Evolutionary conservation across 2,113 vertebrate genomes (phyloP).

Genomic region (Pseudorasbora parva): DNA sequence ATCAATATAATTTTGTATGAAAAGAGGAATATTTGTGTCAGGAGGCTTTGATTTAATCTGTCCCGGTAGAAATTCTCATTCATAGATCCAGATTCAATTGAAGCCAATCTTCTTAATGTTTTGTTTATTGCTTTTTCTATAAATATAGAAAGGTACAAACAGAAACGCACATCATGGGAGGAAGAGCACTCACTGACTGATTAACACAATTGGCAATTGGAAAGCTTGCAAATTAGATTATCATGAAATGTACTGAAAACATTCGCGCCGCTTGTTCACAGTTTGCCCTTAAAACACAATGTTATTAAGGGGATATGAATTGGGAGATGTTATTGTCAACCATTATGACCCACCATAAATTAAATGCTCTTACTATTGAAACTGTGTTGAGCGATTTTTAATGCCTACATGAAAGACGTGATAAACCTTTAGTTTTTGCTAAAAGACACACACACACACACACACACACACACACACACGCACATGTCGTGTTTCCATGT

Average conservation of each 20-base stretch:
- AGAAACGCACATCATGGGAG: not conserved
- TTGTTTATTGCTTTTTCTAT: conserved; percentile 11
- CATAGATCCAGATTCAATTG: not conserved
- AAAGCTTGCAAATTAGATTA: not conserved
- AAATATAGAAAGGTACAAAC: not conserved
- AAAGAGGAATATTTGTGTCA: conserved; percentile 1
- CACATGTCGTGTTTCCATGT: too few species aligned
- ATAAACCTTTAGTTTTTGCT: not conserved
- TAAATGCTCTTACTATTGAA: not conserved
- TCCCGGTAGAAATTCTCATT: not conserved
- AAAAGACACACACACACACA: not conserved
- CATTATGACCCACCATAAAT: not conserved
- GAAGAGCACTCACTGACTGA: not conserved
- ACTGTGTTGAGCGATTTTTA: not conserved
- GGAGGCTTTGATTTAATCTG: conserved; percentile 6
- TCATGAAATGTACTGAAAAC: not conserved
- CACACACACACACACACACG: not conserved
- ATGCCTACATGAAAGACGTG: not conserved
- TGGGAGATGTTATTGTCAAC: not conserved
- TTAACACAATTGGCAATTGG: not conserved
- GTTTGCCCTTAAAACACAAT: not conserved
- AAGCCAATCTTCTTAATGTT: not conserved
- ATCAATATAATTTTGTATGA: conserved; percentile 14
- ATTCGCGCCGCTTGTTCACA: not conserved
- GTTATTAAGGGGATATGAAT: not conserved